These are phyloP conservation scores for Sebastiscus albofasciatus DNA, from an alignment of 2,797 vertebrate genomes.

Conservation along the genomic window DNA sequence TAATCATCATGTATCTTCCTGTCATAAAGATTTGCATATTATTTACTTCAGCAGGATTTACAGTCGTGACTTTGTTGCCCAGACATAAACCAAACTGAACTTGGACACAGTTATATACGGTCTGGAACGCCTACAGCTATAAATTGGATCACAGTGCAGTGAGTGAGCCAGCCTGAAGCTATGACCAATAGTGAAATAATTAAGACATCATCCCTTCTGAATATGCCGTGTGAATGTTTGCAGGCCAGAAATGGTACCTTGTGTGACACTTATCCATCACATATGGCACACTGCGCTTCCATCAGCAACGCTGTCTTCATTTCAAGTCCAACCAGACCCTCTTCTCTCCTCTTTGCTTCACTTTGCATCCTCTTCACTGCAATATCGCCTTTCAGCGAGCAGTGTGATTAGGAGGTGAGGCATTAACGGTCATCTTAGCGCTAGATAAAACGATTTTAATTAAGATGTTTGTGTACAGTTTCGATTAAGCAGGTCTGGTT, in stretches of 20 bases:
- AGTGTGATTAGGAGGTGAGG: conserved; percentile 59
- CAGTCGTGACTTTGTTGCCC: conserved; percentile 61
- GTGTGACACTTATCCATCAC: conserved; percentile 46
- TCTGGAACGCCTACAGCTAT: conserved; percentile 50
- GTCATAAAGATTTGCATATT: conserved; percentile 53
- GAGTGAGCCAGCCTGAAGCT: conserved; percentile 30
- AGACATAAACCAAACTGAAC: conserved; percentile 61
- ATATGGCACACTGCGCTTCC: conserved; percentile 4
- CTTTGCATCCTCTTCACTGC: conserved; percentile 19
- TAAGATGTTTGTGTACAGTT: conserved; percentile 74
- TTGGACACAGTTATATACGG: conserved; percentile 57
- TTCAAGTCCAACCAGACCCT: conserved; percentile 1
- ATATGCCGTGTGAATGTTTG: conserved; percentile 33
- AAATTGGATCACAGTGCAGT: conserved; percentile 46
- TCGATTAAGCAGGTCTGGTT: conserved; percentile 68
- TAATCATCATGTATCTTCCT: conserved; percentile 14
- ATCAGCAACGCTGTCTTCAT: conserved; percentile 26
- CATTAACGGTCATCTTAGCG: conserved; percentile 53
- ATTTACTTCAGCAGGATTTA: conserved; percentile 60
- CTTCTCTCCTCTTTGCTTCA: neutral
- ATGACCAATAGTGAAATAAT: conserved; percentile 44
- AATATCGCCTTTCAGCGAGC: conserved; percentile 35
- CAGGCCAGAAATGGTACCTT: neutral
- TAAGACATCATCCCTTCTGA: conserved; percentile 46
- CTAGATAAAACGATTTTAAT: conserved; percentile 76